Conservation (phyloP, 2,888 invertebrate genomes). For the Empis stercorea region DNA sequence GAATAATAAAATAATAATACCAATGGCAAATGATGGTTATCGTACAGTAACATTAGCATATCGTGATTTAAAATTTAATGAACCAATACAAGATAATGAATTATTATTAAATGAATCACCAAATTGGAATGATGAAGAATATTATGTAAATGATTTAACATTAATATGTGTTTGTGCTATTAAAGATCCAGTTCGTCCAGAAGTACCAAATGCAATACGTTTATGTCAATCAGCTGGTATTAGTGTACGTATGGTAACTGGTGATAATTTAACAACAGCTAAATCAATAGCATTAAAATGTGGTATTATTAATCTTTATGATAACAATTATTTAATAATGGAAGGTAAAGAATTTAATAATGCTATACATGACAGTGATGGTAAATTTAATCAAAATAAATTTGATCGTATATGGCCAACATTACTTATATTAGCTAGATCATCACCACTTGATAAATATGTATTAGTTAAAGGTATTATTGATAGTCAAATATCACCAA, state of each 20-base stretch:
- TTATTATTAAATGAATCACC: conserved; percentile 77
- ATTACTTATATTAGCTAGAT: conserved; percentile 80
- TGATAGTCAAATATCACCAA: conserved; percentile 73
- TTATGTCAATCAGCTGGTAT: conserved; percentile 92
- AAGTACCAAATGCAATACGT: conserved; percentile 80
- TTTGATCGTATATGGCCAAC: conserved; percentile 91
- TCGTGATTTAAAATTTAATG: conserved; percentile 65
- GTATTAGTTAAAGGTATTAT: conserved; percentile 92
- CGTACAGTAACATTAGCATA: conserved; percentile 85
- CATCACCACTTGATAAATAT: conserved; percentile 93
- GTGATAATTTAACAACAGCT: conserved; percentile 94
- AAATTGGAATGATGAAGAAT: conserved; percentile 89
- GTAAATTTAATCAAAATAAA: conserved; percentile 79
- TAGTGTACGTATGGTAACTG: conserved; percentile 95
- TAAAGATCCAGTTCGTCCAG: conserved; percentile 91
- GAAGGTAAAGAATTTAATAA: conserved; percentile 93
- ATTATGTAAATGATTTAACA: conserved; percentile 76
- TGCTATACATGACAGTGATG: conserved; percentile 67
- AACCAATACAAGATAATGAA: conserved; percentile 76
- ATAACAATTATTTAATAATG: conserved; percentile 83
- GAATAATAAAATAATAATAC: conserved; percentile 81
- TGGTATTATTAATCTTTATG: conserved; percentile 79
- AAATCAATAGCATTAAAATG: conserved; percentile 90
- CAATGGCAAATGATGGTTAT: conserved; percentile 89
- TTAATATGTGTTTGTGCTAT: conserved; percentile 90